phyloP scores from a whole-genome alignment of 30 jellyfish, hydroid and myxozoan species.

The Hydractinia symbiolongicarpus region DNA sequence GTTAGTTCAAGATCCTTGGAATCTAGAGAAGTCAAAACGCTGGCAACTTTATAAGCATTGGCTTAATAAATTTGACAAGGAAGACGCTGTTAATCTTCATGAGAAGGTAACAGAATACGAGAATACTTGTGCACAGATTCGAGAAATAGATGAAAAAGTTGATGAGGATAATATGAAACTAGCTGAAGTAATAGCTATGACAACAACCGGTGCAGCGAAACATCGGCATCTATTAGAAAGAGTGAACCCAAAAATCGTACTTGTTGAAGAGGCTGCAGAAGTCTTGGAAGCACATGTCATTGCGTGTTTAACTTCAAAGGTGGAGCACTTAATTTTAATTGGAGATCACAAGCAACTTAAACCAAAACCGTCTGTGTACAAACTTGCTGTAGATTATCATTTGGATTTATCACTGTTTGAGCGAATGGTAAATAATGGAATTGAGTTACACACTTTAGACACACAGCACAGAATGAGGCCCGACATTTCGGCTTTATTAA shows the following conservation, averaged over 20 bases:
- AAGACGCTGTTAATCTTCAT: not conserved
- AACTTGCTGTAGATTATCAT: slow-evolving; percentile 36
- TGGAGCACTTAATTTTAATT: slow-evolving; percentile 57
- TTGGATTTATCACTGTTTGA: slow-evolving; percentile 63
- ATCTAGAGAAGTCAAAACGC: slow-evolving; percentile 36
- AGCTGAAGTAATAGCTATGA: slow-evolving; percentile 61
- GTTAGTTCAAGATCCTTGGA: slow-evolving; percentile 29
- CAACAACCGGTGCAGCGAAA: slow-evolving; percentile 78
- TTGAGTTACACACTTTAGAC: slow-evolving; percentile 44
- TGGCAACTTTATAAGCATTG: slow-evolving; percentile 56
- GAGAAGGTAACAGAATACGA: slow-evolving; percentile 30
- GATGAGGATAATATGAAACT: slow-evolving; percentile 35
- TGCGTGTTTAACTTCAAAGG: slow-evolving; percentile 33
- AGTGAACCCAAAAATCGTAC: slow-evolving; percentile 41
- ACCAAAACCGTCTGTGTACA: slow-evolving; percentile 56
- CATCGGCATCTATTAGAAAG: slow-evolving; percentile 24
- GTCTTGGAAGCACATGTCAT: slow-evolving; percentile 82
- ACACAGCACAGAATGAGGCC: slow-evolving; percentile 77
- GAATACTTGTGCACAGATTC: slow-evolving; percentile 33
- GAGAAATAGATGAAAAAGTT: slow-evolving; percentile 38
- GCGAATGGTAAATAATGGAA: slow-evolving; percentile 63
- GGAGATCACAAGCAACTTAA: slow-evolving; percentile 88
- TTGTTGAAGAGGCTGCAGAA: slow-evolving; percentile 93
- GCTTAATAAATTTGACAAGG: not conserved
- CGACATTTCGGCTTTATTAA: slow-evolving; percentile 40